Conservation (phyloP, 2,797 vertebrate genomes). For the Myotis vivesi region DNA sequence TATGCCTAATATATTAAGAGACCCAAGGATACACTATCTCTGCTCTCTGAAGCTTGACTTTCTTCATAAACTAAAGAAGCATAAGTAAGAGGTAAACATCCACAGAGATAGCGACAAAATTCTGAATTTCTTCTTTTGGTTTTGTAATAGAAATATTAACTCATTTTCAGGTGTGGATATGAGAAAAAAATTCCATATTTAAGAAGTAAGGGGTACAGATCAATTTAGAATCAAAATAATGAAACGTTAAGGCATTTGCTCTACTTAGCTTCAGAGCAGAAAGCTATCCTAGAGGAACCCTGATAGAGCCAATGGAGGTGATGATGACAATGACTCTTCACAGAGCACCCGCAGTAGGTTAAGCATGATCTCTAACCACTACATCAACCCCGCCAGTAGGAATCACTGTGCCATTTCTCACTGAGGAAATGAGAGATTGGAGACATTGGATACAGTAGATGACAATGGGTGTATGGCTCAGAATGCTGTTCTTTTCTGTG, state of each 20-base stretch:
- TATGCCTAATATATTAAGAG: not conserved
- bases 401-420: not conserved
- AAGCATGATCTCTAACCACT: not conserved
- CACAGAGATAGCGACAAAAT: not conserved
- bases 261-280: not conserved
- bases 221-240: not conserved
- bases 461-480: fast-evolving
- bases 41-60: not conserved
- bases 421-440: not conserved
- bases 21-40: not conserved
- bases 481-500: not conserved
- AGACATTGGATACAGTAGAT: not conserved
- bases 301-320: not conserved
- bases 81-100: not conserved
- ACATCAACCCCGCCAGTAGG: not conserved
- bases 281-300: not conserved
- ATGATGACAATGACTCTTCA: not conserved
- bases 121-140: not conserved
- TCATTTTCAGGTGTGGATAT: not conserved
- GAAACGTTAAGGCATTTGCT: not conserved
- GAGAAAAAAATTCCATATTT: not conserved
- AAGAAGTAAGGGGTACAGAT: not conserved
- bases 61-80: not conserved
- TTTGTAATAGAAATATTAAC: not conserved
- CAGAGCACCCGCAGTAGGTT: not conserved